phyloP scores from a whole-genome alignment of 1,140 invertebrate genomes.

The Tetramorium alpestre region DNA sequence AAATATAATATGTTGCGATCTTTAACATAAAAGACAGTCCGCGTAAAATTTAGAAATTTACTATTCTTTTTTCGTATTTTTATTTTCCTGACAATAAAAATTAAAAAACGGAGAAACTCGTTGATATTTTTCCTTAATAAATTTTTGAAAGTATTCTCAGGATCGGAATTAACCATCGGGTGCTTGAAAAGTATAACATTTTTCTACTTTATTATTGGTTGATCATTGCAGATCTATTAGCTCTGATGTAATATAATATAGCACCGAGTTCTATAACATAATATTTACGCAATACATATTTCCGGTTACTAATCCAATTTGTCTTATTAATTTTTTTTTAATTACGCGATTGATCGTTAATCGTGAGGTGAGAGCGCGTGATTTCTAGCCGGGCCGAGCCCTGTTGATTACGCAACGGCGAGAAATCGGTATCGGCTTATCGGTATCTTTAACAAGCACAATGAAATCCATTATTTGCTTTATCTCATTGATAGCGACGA shows the following conservation, averaged over 20 bases:
- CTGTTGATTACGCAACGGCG: neutral
- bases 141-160: neutral
- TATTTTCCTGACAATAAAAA: neutral
- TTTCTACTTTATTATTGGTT: neutral
- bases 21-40: neutral
- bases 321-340: neutral
- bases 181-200: neutral
- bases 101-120: neutral
- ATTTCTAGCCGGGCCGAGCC: neutral
- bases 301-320: neutral
- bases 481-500: conserved; percentile 27
- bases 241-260: neutral
- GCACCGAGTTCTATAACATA: too few species aligned
- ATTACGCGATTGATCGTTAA: neutral
- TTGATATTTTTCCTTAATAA: neutral
- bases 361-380: neutral
- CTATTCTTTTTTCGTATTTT: neutral
- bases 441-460: conserved; percentile 2
- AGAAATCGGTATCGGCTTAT: conserved; percentile 30
- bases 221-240: neutral
- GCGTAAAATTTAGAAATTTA: neutral
- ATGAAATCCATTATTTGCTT: conserved; percentile 39
- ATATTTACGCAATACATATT: neutral
- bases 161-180: neutral
- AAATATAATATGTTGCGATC: neutral